Conservation (phyloP, 2,797 vertebrate genomes). For the Leontopithecus rosalia region DNA sequence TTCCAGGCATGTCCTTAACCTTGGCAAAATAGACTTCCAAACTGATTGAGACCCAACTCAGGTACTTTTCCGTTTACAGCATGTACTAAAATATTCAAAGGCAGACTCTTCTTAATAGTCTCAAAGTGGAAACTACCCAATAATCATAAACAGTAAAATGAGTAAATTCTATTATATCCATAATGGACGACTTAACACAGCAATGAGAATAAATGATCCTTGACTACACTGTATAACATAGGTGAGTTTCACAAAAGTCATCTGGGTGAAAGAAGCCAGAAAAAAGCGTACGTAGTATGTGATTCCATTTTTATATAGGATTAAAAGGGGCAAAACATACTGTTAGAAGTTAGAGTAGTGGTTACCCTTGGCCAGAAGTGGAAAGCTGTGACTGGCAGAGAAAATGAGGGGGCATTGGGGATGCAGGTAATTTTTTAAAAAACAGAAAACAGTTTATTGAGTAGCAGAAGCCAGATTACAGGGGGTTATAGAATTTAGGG, state of each 20-base stretch:
- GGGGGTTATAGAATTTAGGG: background rate
- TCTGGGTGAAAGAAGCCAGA: background rate
- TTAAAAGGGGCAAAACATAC: background rate
- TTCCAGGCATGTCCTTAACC: too few relatives aligned
- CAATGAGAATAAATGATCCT: background rate
- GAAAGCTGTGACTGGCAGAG: background rate
- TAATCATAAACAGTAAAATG: background rate
- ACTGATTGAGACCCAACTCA: too few relatives aligned
- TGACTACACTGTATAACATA: background rate
- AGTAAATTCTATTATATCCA: background rate
- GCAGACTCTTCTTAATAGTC: background rate
- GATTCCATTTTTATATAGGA: background rate
- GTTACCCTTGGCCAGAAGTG: background rate
- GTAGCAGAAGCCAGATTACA: background rate
- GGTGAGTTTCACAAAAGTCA: background rate
- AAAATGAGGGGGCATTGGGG: background rate
- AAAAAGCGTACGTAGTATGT: background rate
- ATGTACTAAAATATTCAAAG: background rate
- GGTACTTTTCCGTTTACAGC: background rate
- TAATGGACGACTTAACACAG: background rate
- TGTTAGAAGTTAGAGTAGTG: background rate
- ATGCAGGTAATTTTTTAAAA: background rate
- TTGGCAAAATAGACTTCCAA: too few relatives aligned
- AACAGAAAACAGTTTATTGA: background rate
- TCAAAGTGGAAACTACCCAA: background rate